Evolutionary conservation across 1,140 invertebrate genomes (phyloP), one percentile per base, ranked within the genome.

Genomic region (Delia radicum): DNA sequence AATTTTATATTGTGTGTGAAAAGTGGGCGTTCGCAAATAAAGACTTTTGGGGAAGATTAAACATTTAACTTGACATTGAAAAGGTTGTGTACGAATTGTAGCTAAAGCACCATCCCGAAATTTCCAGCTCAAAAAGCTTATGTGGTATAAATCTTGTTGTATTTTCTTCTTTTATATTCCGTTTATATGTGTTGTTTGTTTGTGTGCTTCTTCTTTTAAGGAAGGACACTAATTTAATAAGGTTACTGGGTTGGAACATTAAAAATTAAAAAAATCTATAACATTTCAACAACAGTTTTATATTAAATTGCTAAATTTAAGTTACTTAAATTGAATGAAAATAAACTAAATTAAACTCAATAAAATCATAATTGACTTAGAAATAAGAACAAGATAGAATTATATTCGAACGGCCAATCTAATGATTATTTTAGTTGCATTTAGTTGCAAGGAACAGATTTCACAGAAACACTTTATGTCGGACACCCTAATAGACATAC

Each of bases 211-310:
- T 29, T n/a, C 62, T 65, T 24, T 33, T 31, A 69, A 69, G 21
- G 65, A 69, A 69, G 65, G 65, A 69, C 65, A 37, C 65, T 69
- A 69, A 69, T 69, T 69, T 69, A 69, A 69, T 69, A 69, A 69
- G 65, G 65, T 69, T 69, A 69, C 65, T 69, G 65, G 65, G 65
- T 69, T 69, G 65, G 65, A 69, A 69, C 65, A 69, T 69, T 69
- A 69, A 69, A 69, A 69, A 33, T 33, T n/a, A 69, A 69, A 69
- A 69, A 55, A 55, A 55, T 55, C n/a, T 55, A n/a, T 55, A n/a
- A n/a, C n/a, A n/a, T n/a, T n/a, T n/a, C n/a, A n/a, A n/a, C n/a
- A n/a, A 21, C 48, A 55, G 18, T 21, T 24, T 21, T 55, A n/a
- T n/a, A n/a, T n/a, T n/a, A n/a, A n/a, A n/a, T n/a, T n/a, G n/a